Percentiles rank a stretch among this genome's conserved stretches.
These are phyloP conservation scores for Drosophila bocqueti DNA, from an alignment of 1,140 invertebrate genomes.

Conservation along the genomic window DNA sequence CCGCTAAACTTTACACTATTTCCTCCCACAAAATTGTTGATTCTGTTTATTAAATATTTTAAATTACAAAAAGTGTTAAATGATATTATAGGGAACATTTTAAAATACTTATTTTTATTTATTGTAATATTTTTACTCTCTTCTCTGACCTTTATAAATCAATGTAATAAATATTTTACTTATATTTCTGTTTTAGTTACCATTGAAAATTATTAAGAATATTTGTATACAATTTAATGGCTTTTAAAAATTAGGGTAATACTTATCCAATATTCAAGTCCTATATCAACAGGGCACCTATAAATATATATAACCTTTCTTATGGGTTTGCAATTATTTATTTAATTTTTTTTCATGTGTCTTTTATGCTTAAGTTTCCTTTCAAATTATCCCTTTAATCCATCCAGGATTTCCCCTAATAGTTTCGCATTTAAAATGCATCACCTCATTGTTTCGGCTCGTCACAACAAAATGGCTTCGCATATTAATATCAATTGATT, in stretches of 20 bases:
- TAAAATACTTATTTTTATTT: too few species aligned
- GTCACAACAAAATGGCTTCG: conserved; percentile 1
- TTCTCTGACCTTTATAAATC: neutral
- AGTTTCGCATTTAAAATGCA: conserved; percentile 30
- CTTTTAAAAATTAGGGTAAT: neutral
- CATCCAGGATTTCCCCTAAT: conserved; percentile 5
- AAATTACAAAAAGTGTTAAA: neutral
- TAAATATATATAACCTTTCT: too few species aligned
- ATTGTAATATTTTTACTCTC: neutral
- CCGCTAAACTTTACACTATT: neutral
- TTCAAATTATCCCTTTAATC: neutral
- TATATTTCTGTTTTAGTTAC: neutral
- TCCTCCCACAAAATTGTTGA: neutral
- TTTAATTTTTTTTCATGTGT: neutral
- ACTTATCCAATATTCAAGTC: neutral
- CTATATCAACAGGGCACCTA: neutral
- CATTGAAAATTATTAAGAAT: neutral
- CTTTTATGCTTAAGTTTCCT: too few species aligned
- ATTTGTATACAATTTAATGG: neutral
- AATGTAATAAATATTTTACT: neutral
- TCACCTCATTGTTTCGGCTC: neutral
- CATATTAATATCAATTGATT: conserved; percentile 34
- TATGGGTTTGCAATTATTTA: too few species aligned
- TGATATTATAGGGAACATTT: neutral
- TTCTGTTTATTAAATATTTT: too few species aligned